Evolutionary conservation across 1,140 invertebrate genomes (phyloP).

Genomic region (Pseudomyrmex sp.): DNA sequence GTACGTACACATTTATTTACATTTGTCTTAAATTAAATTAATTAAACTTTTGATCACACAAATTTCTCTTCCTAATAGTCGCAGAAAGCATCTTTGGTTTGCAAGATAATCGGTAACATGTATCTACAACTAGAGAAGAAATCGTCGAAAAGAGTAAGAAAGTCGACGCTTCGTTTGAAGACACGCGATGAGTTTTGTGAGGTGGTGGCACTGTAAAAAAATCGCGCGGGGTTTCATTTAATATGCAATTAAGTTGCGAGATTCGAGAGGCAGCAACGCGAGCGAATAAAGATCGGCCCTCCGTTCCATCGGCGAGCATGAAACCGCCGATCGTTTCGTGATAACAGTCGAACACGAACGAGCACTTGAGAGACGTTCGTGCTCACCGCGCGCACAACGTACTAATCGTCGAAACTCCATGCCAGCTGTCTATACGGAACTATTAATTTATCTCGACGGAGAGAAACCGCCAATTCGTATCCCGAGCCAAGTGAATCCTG

Average conservation of each 20-base stretch:
- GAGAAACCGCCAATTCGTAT: constrained; percentile 61
- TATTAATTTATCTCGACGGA: constrained; percentile 58
- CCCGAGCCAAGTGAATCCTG: constrained; percentile 34
- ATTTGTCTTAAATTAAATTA: neutral
- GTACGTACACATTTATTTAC: no score
- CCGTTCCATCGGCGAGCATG: constrained; percentile 7
- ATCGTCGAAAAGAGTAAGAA: neutral
- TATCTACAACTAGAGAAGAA: neutral
- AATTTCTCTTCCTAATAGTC: no score
- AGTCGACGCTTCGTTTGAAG: neutral
- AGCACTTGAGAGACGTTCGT: constrained; percentile 44
- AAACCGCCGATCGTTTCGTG: constrained; percentile 35
- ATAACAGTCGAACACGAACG: constrained; percentile 54
- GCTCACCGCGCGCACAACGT: constrained; percentile 54
- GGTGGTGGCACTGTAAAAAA: constrained; percentile 21
- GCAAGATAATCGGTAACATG: neutral
- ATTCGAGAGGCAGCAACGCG: constrained; percentile 4
- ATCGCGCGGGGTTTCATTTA: constrained; percentile 17
- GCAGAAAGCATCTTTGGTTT: neutral
- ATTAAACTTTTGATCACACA: neutral
- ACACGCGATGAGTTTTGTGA: constrained; percentile 13
- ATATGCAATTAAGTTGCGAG: constrained; percentile 22
- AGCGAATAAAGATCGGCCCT: constrained; percentile 16
- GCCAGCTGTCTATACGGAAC: constrained; percentile 69
- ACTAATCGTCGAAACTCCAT: constrained; percentile 73